Evolutionary conservation across 2,797 vertebrate genomes (phyloP).

Genomic region (Peromyscus eremicus): DNA sequence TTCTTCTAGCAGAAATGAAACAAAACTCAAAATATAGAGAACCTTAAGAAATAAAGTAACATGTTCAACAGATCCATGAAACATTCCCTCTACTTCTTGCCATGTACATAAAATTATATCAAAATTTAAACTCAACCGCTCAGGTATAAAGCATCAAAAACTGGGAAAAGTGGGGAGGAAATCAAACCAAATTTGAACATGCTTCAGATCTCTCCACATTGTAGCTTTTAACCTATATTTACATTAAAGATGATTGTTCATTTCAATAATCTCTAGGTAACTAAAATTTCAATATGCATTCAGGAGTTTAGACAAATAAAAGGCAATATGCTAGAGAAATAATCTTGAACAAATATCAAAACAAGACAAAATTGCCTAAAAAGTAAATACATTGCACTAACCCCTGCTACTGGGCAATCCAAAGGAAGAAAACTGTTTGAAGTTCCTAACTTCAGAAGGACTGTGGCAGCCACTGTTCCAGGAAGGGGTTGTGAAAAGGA

Average conservation of each 20-base stretch:
- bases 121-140: not conserved
- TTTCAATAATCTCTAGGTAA: conserved; percentile 8
- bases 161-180: not conserved
- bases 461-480: not conserved
- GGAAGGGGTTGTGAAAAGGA: not conserved
- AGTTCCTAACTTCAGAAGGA: not conserved
- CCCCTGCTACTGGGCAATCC: not conserved
- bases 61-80: not conserved
- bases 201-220: conserved; percentile 38
- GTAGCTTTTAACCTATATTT: not conserved
- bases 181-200: conserved; percentile 11
- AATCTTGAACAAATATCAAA: conserved; percentile 15
- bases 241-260: conserved; percentile 5
- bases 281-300: conserved; percentile 43
- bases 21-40: conserved; percentile 31
- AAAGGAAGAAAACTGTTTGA: not conserved
- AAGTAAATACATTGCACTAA: not conserved
- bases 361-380: not conserved
- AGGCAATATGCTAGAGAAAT: not conserved
- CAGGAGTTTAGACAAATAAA: conserved; percentile 32
- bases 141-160: not conserved
- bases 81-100: not conserved
- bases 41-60: conserved; percentile 21
- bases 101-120: not conserved
- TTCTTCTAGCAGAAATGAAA: conserved; percentile 51